phyloP scores from a whole-genome alignment of 1,140 invertebrate species.

The Monochamus saltuarius region DNA sequence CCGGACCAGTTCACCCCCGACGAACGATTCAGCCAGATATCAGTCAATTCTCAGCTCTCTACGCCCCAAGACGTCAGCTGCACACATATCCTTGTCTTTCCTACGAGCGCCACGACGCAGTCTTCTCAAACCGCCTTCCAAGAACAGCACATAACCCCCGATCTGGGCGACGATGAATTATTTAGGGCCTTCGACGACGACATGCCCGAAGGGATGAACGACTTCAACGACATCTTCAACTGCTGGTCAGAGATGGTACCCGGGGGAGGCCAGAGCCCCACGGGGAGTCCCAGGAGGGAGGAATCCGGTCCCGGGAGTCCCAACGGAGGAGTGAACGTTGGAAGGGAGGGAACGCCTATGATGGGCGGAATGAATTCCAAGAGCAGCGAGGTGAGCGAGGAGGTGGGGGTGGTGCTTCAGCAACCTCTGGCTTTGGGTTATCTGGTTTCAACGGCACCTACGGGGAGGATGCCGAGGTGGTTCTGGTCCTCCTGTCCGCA shows the following conservation, averaged over 20 bases:
- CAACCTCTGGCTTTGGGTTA: conserved; percentile 98
- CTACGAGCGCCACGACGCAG: conserved; percentile 94
- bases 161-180: conserved; percentile 74
- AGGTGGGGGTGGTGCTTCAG: conserved; percentile 84
- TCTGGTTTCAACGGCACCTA: conserved; percentile 93
- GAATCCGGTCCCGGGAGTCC: conserved; percentile 62
- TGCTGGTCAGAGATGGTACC: conserved; percentile 69
- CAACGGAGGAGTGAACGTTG: conserved; percentile 57
- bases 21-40: conserved; percentile 82
- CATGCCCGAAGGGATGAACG: conserved; percentile 72
- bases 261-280: conserved; percentile 61
- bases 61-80: conserved; percentile 93
- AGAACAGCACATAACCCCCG: conserved; percentile 70
- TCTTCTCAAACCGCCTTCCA: conserved; percentile 84
- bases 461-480: conserved; percentile 93
- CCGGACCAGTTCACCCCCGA: conserved; percentile 93
- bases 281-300: conserved; percentile 60
- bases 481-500: conserved; percentile 96
- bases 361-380: conserved; percentile 36
- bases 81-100: conserved; percentile 98
- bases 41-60: conserved; percentile 79
- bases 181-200: conserved; percentile 69
- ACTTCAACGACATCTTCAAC: conserved; percentile 71
- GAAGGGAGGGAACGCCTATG: conserved; percentile 60
- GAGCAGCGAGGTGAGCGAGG: conserved; percentile 55